These are phyloP conservation scores for Agapornis roseicollis DNA, from an alignment of 2,113 vertebrate species.

Conservation along the genomic window DNA sequence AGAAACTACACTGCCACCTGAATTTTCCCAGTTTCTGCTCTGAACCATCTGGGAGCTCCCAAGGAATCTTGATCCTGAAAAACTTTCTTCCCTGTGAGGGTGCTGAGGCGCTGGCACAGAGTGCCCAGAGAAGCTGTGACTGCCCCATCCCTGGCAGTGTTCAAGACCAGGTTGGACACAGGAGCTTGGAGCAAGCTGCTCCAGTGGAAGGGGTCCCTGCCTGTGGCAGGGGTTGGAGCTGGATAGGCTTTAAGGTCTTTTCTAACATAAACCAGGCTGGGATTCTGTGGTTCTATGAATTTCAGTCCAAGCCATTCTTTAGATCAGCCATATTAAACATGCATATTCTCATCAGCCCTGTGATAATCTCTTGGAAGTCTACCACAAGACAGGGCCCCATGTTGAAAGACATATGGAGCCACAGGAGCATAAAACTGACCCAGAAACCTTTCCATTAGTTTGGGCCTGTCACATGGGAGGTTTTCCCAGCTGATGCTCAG, in stretches of 20 bases:
- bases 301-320: neutral
- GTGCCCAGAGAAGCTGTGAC: neutral
- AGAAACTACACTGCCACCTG: no score
- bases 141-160: neutral
- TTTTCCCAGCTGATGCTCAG: rapidly evolving
- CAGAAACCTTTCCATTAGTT: rapidly evolving
- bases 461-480: rapidly evolving
- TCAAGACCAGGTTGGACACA: neutral
- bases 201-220: neutral
- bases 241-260: neutral
- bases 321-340: neutral
- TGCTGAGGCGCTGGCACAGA: no score
- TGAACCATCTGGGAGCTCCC: neutral
- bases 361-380: neutral
- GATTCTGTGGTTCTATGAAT: neutral
- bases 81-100: neutral
- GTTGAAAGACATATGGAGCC: neutral
- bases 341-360: neutral
- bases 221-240: neutral
- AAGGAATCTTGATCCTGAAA: neutral
- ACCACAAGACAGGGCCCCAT: rapidly evolving
- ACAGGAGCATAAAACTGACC: neutral
- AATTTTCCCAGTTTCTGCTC: neutral
- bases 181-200: neutral
- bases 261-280: neutral